Percentiles rank a stretch among this genome's conserved stretches.
phyloP scores from a whole-genome alignment of 2,888 invertebrate genomes.

The Rhagium mordax region DNA sequence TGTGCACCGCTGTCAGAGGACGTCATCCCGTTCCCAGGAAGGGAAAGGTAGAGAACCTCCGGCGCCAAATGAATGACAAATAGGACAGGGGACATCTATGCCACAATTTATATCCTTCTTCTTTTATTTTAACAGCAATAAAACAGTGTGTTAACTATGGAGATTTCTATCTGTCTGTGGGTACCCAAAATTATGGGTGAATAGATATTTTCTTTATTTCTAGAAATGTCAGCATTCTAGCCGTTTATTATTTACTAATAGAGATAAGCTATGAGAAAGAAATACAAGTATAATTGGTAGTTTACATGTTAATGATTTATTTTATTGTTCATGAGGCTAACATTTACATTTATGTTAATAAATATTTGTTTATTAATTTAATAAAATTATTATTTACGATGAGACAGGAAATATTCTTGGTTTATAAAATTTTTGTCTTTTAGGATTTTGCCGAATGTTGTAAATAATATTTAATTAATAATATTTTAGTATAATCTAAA shows the following conservation, averaged over 20 bases:
- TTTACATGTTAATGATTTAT: slow-evolving; percentile 28
- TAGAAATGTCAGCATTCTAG: slow-evolving; percentile 55
- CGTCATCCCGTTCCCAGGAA: slow-evolving; percentile 27
- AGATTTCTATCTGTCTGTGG: slow-evolving; percentile 55
- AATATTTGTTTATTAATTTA: neutral
- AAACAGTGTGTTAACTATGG: slow-evolving; percentile 60
- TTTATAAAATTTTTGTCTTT: neutral
- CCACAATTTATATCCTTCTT: slow-evolving; percentile 58
- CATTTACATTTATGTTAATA: neutral
- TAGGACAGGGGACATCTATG: slow-evolving; percentile 58
- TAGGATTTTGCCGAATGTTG: neutral
- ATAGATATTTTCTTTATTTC: slow-evolving; percentile 46
- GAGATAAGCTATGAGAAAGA: slow-evolving; percentile 39
- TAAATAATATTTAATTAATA: neutral
- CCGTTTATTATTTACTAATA: slow-evolving; percentile 51
- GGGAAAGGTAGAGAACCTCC: slow-evolving; percentile 32
- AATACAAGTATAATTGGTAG: slow-evolving; percentile 23
- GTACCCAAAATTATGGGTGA: slow-evolving; percentile 45
- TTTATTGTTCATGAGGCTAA: neutral
- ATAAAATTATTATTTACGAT: neutral
- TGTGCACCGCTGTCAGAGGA: neutral
- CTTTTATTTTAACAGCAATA: slow-evolving; percentile 61
- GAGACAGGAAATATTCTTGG: neutral
- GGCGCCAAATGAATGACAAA: slow-evolving; percentile 59
- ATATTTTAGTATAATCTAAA: neutral